Base-by-base conservation (phyloP, 2,797 vertebrate species). In the Schizothorax lantsangensis region DNA sequence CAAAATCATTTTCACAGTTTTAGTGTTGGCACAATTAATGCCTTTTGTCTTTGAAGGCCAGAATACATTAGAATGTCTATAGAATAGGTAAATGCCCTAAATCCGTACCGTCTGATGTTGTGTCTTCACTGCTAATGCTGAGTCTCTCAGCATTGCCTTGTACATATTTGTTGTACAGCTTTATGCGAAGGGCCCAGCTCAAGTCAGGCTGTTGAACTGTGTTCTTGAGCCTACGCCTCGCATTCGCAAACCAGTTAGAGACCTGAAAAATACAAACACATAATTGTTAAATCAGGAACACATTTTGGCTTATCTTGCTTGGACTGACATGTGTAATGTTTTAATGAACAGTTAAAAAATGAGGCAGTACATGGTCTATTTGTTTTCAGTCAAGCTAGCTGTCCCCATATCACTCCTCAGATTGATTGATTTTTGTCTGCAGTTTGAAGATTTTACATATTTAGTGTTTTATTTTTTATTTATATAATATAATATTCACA, bases 231-330 rank as follows among this genome's bases (percentile, higher is more conserved):
- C 98, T 96, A 84, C 98, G 96, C 82, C 98, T 94, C 77, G 98
- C 98, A 23, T 99, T 99, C 52, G 98, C 98, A 93, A 99, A 99
- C 98, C 98, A 99, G 93, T 99, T 99, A 2, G 98, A 99, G 73
- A 99, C 98, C 98, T 99, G 93, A 49, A 59, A 80, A 80, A 71
- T 0, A 68, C 15, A 47, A 33, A 81, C 21, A 12, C n/a, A 59
- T 21, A 2, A 59, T 21, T 75, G 40, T 47, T 84, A 3, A 64
- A 84, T 77, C 30, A 59, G 23, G 26, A 33, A 81, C 26, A 52
- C 21, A 2, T 81, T 49, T 81, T 69, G 45, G 43, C 8, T 83
- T 59, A 59, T 74, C 38, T 83, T 74, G 36, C 54, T 59, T 73
- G 68, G 52, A 45, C 2, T 57, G 23, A 59, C n/a, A 73, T 12